Percentiles rank a stretch among this genome's conserved stretches.
Evolutionary conservation across 2,797 vertebrate genomes (phyloP).

Genomic region (Tangara arthus): DNA sequence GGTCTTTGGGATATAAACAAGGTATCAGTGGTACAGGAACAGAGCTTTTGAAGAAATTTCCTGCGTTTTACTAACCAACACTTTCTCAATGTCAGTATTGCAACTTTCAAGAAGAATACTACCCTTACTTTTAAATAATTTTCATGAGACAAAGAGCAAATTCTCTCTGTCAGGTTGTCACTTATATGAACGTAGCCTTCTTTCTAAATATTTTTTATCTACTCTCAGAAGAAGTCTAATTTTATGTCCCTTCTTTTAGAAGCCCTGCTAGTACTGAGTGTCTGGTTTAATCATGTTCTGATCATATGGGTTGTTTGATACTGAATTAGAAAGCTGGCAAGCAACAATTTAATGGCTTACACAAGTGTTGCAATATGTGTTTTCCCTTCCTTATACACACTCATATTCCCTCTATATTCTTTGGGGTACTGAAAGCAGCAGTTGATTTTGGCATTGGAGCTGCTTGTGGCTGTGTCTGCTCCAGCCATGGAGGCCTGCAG

Average conservation of each 20-base stretch:
- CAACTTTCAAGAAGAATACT: background rate
- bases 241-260: background rate
- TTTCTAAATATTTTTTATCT: background rate
- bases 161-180: background rate
- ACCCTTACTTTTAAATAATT: background rate
- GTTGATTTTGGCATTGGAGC: background rate
- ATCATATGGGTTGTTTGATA: background rate
- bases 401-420: background rate
- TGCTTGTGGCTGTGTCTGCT: background rate
- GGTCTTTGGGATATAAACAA: background rate
- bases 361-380: background rate
- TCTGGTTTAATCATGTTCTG: background rate
- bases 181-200: background rate
- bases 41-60: background rate
- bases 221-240: background rate
- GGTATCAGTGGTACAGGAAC: background rate
- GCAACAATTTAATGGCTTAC: background rate
- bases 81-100: background rate
- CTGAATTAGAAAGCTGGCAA: background rate
- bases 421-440: background rate
- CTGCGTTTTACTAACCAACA: background rate
- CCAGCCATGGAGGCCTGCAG: background rate
- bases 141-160: background rate
- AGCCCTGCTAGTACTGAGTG: background rate
- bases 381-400: background rate